Base-by-base conservation (phyloP, 2,113 vertebrate species). In the Cavia aperea region DNA sequence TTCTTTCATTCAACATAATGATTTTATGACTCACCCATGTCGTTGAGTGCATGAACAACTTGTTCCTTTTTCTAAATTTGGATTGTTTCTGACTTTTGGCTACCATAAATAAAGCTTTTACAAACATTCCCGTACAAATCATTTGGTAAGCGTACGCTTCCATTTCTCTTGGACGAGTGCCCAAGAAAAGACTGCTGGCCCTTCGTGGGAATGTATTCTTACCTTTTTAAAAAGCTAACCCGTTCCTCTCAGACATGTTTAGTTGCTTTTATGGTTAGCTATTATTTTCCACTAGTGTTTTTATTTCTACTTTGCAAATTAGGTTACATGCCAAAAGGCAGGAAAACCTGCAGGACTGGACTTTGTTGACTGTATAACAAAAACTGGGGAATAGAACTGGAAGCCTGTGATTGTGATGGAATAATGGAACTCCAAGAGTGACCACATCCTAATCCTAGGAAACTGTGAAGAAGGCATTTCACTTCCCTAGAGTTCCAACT, bases 11-110 rank as follows among this genome's bases (percentile, higher is more conserved):
- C 14, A 79, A 7, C 3, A 18, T 29, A 91, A 84, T 81, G 7
- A 91, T 78, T 91, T 88, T 92, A 82, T 88, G 66, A 75, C 82
- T 88, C 36, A 70, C 19, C 62, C 21, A 60, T 66, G 24, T 58
- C 60, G 2, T 68, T 68, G 68, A 88, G n/a, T 88, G 73, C 15
- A 33, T 65, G 26, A 94, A 16, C 86, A 86, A 73, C 70, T 77
- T 82, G 23, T 88, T 51, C 21, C 21, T 90, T 91, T 72, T 92
- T 85, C 49, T 94, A 51, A 93, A 70, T 90, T 77, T 95, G 51
- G 49, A 13, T 54, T 82, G 9, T 66, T 95, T 90, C 43, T 56
- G 88, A 79, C n/a, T n/a, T 93, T 33, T 73, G 9, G 58, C 31
- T 86, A 24, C 72, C 58, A n/a, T 60, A 83, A 91, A 66, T 93